Conservation (phyloP, 2,888 invertebrate genomes). For the Drosophila flavopinicola region DNA sequence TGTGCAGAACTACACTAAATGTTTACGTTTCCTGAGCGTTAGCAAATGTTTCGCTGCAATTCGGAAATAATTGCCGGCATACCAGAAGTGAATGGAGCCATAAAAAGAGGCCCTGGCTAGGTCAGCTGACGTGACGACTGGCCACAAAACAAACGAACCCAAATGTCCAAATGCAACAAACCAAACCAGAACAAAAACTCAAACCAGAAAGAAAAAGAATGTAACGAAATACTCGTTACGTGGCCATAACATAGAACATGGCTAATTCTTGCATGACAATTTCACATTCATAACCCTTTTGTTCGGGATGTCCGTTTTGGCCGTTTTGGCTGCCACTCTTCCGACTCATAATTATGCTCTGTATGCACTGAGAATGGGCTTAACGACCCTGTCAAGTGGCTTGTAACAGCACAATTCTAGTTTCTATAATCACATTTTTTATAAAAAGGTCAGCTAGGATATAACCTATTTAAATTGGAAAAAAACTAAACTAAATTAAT, state of each 20-base stretch:
- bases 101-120: slow-evolving; percentile 55
- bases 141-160: slow-evolving; percentile 51
- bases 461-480: too few relatives aligned
- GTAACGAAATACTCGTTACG: slow-evolving; percentile 68
- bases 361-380: not conserved
- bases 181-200: slow-evolving; percentile 18
- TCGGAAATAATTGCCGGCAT: slow-evolving; percentile 70
- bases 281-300: slow-evolving; percentile 83
- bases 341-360: slow-evolving; percentile 73
- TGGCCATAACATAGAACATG: slow-evolving; percentile 74
- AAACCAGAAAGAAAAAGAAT: slow-evolving; percentile 29
- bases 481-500: too few relatives aligned
- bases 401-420: not conserved
- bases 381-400: not conserved
- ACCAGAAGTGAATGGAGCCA: slow-evolving; percentile 53
- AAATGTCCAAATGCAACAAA: too few relatives aligned
- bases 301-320: slow-evolving; percentile 51
- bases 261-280: slow-evolving; percentile 84
- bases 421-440: too few relatives aligned
- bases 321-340: slow-evolving; percentile 58
- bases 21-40: slow-evolving; percentile 79
- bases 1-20: slow-evolving; percentile 65
- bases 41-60: slow-evolving; percentile 65
- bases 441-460: too few relatives aligned
- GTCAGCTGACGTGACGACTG: slow-evolving; percentile 67